These are phyloP conservation scores for Sporophila hypoxantha DNA, from an alignment of 2,113 vertebrate genomes.

Conservation along the genomic window DNA sequence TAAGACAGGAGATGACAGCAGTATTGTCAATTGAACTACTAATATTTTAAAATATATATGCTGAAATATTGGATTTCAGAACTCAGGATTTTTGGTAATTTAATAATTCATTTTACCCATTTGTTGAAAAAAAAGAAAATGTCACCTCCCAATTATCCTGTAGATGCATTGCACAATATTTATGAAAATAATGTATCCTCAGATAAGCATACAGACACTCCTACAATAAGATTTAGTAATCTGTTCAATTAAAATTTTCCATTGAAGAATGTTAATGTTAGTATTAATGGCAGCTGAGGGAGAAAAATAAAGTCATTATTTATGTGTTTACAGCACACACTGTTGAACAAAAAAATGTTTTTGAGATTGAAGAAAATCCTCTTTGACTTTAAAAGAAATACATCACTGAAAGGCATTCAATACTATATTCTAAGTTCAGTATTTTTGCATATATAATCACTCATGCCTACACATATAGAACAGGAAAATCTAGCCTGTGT, in stretches of 20 bases:
- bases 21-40: not conserved
- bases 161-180: not conserved
- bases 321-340: not conserved
- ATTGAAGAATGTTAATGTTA: not conserved
- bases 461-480: accelerated
- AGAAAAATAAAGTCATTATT: not conserved
- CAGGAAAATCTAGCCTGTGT: not conserved
- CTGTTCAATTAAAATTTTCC: not conserved
- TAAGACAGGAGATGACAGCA: not conserved
- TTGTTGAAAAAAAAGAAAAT: not conserved
- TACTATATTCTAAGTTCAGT: not conserved
- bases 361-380: not conserved
- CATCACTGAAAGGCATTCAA: not conserved
- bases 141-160: not conserved
- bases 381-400: not conserved
- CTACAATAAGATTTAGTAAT: not conserved
- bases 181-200: not conserved
- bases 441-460: not conserved
- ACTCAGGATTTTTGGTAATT: not conserved
- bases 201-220: not conserved
- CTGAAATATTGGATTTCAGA: not conserved
- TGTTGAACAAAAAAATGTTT: not conserved
- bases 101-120: not conserved
- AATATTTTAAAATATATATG: not conserved
- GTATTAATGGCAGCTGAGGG: not conserved